Evolutionary conservation across 1,140 invertebrate species (phyloP), one percentile per base, ranked within the genome.

Genomic region (Dinoponera quadriceps): DNA sequence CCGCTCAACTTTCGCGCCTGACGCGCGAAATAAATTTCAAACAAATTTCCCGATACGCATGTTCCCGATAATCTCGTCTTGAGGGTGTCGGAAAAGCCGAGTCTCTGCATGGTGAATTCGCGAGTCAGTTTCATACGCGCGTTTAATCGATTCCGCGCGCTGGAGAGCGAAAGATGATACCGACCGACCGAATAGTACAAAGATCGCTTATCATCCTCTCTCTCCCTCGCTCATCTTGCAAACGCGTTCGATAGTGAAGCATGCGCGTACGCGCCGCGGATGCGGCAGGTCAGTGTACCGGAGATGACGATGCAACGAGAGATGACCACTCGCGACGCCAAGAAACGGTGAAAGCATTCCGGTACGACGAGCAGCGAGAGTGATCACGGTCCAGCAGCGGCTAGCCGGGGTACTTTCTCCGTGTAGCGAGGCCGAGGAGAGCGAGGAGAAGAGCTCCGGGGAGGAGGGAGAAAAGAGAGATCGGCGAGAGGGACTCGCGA

Each of bases 221-320:
- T 44, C 38, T 44, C 38, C 11, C 38, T 44, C 29, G 29, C 29
- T 2, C 5, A 33, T 33, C 38, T 44, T 18, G 22, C 16, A 63
- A 49, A 71, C 33, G 20, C 5, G 22, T 11, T 20, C 13, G n/a
- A 16, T 22, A 27, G 44, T 22, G 60, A 55, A 72, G 48, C 66
- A n/a, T 29, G 22, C 49, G n/a, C 55, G 27, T 86, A 59, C 38
- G 51, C 49, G 62, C 86, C 75, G 22, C 27, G 33, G 11, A 33
- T 90, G 86, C 57, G 91, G 85, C 85, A 92, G 91, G 90, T 92
- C 91, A 92, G 92, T 92, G 89, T 85, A 71, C 82, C 83, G 84
- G 65, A 74, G 38, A 63, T 72, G 81, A 81, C 44, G 84, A 65
- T 84, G 82, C 81, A 85, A 0, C 81, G 74, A 44, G 38, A 44